A percentile compares a stretch with the other conserved stretches of the same genome.
Conservation (phyloP, 2,888 invertebrate species). For the Heliconius erato region DNA sequence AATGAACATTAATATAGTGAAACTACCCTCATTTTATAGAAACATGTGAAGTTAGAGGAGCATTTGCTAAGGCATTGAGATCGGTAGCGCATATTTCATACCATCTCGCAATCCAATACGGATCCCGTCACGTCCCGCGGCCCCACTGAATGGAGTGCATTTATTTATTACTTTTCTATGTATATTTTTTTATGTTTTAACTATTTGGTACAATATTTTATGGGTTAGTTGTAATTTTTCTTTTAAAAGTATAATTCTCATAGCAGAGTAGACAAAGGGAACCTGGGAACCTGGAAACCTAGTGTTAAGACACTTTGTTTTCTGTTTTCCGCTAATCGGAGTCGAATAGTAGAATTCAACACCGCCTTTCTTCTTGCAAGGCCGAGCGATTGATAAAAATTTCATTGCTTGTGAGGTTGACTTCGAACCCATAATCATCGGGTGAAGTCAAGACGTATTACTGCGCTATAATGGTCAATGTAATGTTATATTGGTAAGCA, state of each 20-base stretch:
- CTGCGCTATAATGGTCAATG: too few relatives aligned
- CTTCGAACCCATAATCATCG: too few relatives aligned
- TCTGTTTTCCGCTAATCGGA: too few relatives aligned
- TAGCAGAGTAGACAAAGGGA: not conserved
- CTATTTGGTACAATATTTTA: not conserved
- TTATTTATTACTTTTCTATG: slow-evolving; percentile 22
- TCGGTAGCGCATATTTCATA: slow-evolving; percentile 37
- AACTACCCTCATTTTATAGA: not conserved
- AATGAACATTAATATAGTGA: not conserved
- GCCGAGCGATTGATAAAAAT: too few relatives aligned
- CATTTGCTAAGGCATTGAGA: slow-evolving; percentile 32
- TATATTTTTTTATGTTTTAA: slow-evolving; percentile 5
- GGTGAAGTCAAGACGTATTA: too few relatives aligned
- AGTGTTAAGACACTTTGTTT: not conserved
- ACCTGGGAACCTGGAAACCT: not conserved
- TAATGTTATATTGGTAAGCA: too few relatives aligned
- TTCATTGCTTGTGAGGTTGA: too few relatives aligned
- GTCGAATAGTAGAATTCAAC: too few relatives aligned
- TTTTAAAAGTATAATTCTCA: too few relatives aligned
- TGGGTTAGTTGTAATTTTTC: not conserved
- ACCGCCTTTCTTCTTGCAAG: too few relatives aligned
- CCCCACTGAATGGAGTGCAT: slow-evolving; percentile 23
- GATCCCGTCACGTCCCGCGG: slow-evolving; percentile 27
- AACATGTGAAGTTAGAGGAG: slow-evolving; percentile 17
- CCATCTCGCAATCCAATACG: slow-evolving; percentile 32